A percentile compares a stretch with the other conserved stretches of the same genome.
Conservation (phyloP, 2,113 vertebrate species). For the Caranx melampygus region DNA sequence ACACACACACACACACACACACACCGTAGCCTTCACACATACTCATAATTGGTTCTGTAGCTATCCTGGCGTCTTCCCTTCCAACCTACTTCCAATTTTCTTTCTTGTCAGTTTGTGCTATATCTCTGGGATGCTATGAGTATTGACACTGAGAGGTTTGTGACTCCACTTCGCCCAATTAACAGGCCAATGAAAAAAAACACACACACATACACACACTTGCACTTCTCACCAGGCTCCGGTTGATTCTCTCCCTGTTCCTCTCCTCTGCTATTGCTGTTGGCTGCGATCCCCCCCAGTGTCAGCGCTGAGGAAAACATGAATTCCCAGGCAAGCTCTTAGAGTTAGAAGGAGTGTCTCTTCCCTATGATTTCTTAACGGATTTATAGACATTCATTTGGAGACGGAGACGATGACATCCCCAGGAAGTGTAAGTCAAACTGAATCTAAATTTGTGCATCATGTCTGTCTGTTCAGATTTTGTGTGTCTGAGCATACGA, state of each 20-base stretch:
- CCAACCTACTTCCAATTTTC: constrained; percentile 68
- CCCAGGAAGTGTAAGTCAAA: background rate
- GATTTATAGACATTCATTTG: background rate
- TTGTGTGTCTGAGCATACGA: background rate
- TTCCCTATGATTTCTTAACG: background rate
- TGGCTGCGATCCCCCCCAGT: background rate
- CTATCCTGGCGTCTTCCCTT: constrained; percentile 56
- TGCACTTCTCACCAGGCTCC: constrained; percentile 19
- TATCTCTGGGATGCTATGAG: constrained; percentile 41
- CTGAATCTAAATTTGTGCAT: background rate
- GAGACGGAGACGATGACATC: background rate
- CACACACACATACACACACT: background rate
- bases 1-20: background rate
- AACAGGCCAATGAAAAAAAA: constrained; percentile 29
- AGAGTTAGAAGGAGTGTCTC: background rate
- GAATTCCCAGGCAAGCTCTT: background rate
- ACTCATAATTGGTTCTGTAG: constrained; percentile 69
- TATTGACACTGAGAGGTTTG: constrained; percentile 57
- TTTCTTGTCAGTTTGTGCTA: constrained; percentile 66
- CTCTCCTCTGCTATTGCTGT: background rate
- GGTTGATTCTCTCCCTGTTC: background rate
- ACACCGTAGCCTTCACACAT: constrained; percentile 2
- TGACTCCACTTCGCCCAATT: constrained; percentile 55
- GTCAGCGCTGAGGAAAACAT: background rate
- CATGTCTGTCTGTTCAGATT: background rate